Evolutionary conservation across 2,888 invertebrate genomes (phyloP), one percentile per base, ranked within the genome.

Genomic region (Drosophila austrosaltans): DNA sequence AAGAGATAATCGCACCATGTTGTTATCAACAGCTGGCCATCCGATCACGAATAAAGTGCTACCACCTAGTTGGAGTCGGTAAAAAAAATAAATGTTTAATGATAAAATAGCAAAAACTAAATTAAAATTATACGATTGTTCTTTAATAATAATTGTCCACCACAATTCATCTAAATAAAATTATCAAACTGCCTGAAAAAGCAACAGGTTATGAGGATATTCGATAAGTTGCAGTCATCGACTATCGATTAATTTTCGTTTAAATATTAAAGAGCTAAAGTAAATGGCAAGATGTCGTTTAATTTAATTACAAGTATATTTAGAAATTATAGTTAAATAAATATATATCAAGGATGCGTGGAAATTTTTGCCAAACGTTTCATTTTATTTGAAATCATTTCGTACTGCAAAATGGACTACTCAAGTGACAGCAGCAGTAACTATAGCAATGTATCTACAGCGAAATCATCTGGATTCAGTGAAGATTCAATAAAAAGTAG

Each of bases 1-100:
- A 16, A 39, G 3, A 25, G 66, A 71, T 71, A 60, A 72, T 72
- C 72, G 66, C 59, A 16, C 39, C 42, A 12, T 25, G 25, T 48
- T 25, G 65, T 59, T 66, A 66, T 72, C 57, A 66, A 57, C 69
- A 40, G 28, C 42, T 36, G 56, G 36, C 57, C 28, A 65, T 48
- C 59, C 61, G 73, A 72, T 72, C 66, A 25, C 59, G 53, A 48
- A 25, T 8, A 2, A 40, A 53, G 53, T 0, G 57, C 30, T 68
- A 58, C 58, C 57, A 67, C 22, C 48, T 58, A 10, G 48, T 48
- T 22, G 22, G 3, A 48, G 48, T 48, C 22, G 22, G 10, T 48
- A 1, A 22, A 48, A 48, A 3, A 1, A 36, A 8, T 36, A 36
- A 30, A 5, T 30, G 30, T 30, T 30, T 30, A 6, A 36, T 36